phyloP scores from a whole-genome alignment of 2,797 vertebrate genomes.

The Amazona finschi region DNA sequence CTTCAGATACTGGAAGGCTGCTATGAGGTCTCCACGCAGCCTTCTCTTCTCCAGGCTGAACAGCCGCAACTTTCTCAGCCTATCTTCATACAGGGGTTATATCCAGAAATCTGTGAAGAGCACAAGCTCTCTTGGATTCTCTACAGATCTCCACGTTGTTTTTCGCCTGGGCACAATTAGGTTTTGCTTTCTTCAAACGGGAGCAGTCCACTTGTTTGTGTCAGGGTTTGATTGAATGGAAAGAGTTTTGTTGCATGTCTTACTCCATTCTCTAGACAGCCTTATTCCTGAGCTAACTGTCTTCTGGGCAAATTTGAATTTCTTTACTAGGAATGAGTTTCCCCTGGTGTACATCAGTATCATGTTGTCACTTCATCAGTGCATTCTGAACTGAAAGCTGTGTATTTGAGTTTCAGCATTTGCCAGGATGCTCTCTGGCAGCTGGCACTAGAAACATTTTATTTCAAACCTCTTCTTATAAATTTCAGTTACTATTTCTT shows the following conservation, averaged over 20 bases:
- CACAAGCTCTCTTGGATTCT: background rate
- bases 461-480: background rate
- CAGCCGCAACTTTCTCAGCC: no score
- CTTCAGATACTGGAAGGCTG: no score
- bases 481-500: background rate
- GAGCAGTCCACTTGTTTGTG: background rate
- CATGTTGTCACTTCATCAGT: background rate
- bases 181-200: background rate
- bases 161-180: background rate
- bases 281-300: background rate
- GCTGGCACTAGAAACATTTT: background rate
- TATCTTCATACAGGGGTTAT: background rate
- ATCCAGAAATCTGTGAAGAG: background rate
- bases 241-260: background rate
- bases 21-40: no score
- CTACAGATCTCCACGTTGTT: background rate
- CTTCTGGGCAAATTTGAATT: background rate
- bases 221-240: background rate
- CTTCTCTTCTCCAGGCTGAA: no score
- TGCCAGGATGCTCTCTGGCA: background rate
- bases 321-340: background rate
- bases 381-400: background rate
- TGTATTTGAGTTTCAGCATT: background rate
- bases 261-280: background rate
- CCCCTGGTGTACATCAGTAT: background rate